phyloP scores from a whole-genome alignment of 2,888 invertebrate species.

The Drosophila kanekoi region DNA sequence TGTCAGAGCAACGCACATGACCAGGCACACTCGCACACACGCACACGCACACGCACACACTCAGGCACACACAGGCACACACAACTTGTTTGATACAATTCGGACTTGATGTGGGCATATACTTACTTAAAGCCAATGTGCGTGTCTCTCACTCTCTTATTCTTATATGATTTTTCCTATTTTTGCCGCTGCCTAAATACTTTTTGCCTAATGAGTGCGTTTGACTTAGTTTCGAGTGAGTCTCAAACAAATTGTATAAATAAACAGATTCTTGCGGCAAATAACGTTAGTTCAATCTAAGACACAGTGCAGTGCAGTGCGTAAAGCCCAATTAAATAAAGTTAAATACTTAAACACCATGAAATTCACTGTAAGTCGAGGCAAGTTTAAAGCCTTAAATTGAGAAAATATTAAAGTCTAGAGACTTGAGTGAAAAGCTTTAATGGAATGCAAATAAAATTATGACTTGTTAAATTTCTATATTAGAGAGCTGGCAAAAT shows the following conservation, averaged over 20 bases:
- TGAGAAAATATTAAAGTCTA: too few species aligned
- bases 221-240: conserved; percentile 70
- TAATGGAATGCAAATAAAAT: too few species aligned
- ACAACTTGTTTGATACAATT: conserved; percentile 63
- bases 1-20: conserved; percentile 4
- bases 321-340: neutral
- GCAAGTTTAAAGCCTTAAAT: neutral
- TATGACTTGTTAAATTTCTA: neutral
- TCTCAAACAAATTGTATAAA: conserved; percentile 66
- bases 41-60: conserved; percentile 15
- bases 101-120: conserved; percentile 67
- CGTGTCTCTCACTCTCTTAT: conserved; percentile 29
- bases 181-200: conserved; percentile 49
- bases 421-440: too few species aligned
- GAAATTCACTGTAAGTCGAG: conserved; percentile 76
- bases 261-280: conserved; percentile 62
- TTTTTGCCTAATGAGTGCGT: conserved; percentile 72
- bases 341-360: conserved; percentile 47
- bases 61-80: conserved; percentile 18
- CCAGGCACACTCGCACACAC: conserved; percentile 15
- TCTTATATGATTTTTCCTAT: conserved; percentile 2
- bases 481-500: neutral
- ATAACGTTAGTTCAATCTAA: conserved; percentile 62
- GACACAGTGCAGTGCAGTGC: conserved; percentile 40
- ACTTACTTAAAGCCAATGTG: conserved; percentile 36